phyloP scores from a whole-genome alignment of 2,113 vertebrate genomes.

The Cyrtonyx montezumae region DNA sequence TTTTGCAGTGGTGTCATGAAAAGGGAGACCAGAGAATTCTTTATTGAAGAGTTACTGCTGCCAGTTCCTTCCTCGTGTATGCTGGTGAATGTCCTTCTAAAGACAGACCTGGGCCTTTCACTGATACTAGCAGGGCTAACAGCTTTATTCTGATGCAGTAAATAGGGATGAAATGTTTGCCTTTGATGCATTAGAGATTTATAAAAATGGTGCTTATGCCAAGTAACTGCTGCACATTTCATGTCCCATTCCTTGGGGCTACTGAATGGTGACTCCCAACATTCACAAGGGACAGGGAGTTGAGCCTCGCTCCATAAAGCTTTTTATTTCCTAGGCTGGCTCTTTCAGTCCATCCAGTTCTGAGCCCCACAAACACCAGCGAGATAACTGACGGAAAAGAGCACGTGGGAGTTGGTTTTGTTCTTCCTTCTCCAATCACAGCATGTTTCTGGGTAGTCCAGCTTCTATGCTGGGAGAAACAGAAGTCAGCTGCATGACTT shows the following conservation, averaged over 20 bases:
- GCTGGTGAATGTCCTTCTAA: not conserved
- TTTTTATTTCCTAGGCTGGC: not conserved
- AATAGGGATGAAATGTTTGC: not conserved
- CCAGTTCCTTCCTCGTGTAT: not conserved
- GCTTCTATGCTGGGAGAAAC: not conserved
- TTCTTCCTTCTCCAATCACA: not conserved
- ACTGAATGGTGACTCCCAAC: not conserved
- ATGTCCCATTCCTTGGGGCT: accelerated
- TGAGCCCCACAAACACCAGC: not conserved
- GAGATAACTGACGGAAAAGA: not conserved
- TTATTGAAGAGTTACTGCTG: accelerated
- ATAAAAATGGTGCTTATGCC: not conserved
- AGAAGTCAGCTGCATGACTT: accelerated
- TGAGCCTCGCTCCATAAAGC: not conserved
- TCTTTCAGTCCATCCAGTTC: not conserved
- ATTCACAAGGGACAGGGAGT: accelerated
- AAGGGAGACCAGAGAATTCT: accelerated
- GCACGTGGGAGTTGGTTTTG: accelerated
- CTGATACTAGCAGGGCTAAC: not conserved
- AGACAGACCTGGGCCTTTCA: not conserved
- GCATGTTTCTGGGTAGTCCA: not conserved
- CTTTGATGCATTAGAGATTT: not conserved
- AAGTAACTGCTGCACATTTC: not conserved
- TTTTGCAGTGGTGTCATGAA: accelerated
- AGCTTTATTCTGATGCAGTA: not conserved